phyloP scores from a whole-genome alignment of 2,888 invertebrate species.

The Coelinius sp. region DNA sequence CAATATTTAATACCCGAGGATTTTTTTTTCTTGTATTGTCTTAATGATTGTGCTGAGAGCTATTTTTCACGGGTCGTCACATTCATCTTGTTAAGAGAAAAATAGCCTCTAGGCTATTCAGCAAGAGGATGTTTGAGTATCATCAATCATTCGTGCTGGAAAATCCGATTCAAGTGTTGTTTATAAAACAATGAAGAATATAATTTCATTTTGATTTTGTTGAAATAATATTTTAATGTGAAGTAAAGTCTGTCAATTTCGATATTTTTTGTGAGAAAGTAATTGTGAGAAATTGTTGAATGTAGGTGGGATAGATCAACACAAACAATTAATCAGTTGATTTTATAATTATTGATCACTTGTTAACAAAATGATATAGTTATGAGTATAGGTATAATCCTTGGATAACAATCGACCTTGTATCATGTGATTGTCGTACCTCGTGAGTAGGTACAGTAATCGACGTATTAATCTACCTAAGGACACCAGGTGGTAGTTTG shows the following conservation, averaged over 20 bases:
- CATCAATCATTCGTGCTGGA: conserved; percentile 6
- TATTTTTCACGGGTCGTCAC: neutral
- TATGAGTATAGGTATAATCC: conserved; percentile 1
- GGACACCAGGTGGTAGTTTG: conserved; percentile 20
- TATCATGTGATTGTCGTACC: conserved; percentile 22
- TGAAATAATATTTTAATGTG: no score
- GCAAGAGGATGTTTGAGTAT: neutral
- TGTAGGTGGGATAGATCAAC: neutral
- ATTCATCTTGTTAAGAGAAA: neutral
- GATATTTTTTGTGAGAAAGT: neutral
- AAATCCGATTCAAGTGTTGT: no score
- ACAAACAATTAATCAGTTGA: neutral
- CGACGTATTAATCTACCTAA: conserved; percentile 25
- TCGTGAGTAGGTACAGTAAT: conserved; percentile 12
- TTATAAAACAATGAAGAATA: no score
- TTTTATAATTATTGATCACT: neutral
- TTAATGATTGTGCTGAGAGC: neutral
- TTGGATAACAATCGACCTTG: conserved; percentile 14
- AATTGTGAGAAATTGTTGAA: neutral
- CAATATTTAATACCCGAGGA: neutral
- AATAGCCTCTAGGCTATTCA: neutral
- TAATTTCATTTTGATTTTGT: neutral
- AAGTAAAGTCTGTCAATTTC: no score
- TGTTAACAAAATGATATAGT: neutral
- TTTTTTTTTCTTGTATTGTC: neutral